Evolutionary conservation across 2,113 vertebrate species (phyloP), one percentile per base, ranked within the genome.

Genomic region (Athene noctua): DNA sequence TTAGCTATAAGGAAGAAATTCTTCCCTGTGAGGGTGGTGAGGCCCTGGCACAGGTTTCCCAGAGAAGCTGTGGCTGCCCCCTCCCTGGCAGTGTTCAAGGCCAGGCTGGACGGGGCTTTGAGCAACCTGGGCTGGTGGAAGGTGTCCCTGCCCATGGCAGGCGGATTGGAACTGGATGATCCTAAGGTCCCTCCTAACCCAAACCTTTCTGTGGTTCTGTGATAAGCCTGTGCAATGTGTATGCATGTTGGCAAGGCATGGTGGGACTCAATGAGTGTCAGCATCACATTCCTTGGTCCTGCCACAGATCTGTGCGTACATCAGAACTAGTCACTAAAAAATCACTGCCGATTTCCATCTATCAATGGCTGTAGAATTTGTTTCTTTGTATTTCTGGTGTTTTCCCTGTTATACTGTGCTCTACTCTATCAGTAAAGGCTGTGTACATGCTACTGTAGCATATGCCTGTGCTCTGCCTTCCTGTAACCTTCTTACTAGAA

Each of bases 371-470:
- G 8, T 36, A 70, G 79, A 44, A 63, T 84, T 59, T 78, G 29
- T 6, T 58, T 86, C 42, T 72, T 46, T 27, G 59, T 51, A 13
- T 92, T 88, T 38, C 36, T 85, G 10, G 5, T 92, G n/a, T 85
- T 46, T 54, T 80, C 47, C 21, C 18, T 59, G 13, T 42, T 38
- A 16, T 1, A 17, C 40, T 86, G 40, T n/a, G 9, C 49, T 80
- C 13, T 59, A 2, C 20, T 52, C 30, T 51, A 10, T 70, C 66
- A n/a, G n/a, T 61, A 22, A 65, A 47, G 12, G 17, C 51, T 83
- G 32, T 54, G 47, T 62, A 15, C 0, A 0, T 42, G 15, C 18
- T 47, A 42, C 13, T 15, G 20, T 46, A 83, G 16, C 19, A 5
- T 27, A 20, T 52, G 30, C 23, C 44, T 70, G 5, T 61, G 38